A percentile compares a stretch with the other conserved stretches of the same genome.
phyloP scores from a whole-genome alignment of 2,888 invertebrate genomes.

The Nomada flava region DNA sequence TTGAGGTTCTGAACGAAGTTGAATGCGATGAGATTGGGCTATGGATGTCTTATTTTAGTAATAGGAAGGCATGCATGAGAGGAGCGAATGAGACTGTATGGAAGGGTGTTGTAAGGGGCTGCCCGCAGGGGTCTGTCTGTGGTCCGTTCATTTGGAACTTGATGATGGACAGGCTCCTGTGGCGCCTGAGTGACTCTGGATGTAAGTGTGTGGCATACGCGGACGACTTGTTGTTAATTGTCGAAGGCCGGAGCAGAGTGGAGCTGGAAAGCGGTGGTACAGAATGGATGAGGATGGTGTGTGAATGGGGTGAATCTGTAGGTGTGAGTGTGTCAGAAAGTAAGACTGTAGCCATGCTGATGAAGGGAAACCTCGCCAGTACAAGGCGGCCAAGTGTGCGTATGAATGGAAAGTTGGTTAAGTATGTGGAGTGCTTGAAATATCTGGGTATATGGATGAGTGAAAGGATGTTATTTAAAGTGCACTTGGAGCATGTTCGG shows the following conservation, averaged over 20 bases:
- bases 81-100: constrained; percentile 6
- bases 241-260: not conserved
- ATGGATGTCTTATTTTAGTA: not conserved
- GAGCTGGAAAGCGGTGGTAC: not conserved
- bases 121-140: constrained; percentile 15
- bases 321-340: not conserved
- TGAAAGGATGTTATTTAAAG: constrained; percentile 37
- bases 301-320: not conserved
- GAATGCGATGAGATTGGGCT: constrained; percentile 1
- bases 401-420: not conserved
- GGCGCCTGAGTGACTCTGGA: not conserved
- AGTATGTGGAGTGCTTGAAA: constrained; percentile 15
- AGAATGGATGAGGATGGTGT: constrained; percentile 2
- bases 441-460: constrained; percentile 40
- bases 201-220: constrained; percentile 10
- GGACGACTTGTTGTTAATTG: not conserved
- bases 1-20: not conserved
- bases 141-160: not conserved
- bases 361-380: constrained; percentile 21
- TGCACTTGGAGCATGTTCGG: constrained; percentile 20
- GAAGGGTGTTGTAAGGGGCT: constrained; percentile 1
- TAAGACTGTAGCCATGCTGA: constrained; percentile 29
- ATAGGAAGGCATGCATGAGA: not conserved
- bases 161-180: not conserved
- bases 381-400: not conserved